A percentile compares a stretch with the other conserved stretches of the same genome.
These are phyloP conservation scores for Stichopus chloronotus DNA, from an alignment of 35 echinoderm and acorn worm species.

Conservation along the genomic window DNA sequence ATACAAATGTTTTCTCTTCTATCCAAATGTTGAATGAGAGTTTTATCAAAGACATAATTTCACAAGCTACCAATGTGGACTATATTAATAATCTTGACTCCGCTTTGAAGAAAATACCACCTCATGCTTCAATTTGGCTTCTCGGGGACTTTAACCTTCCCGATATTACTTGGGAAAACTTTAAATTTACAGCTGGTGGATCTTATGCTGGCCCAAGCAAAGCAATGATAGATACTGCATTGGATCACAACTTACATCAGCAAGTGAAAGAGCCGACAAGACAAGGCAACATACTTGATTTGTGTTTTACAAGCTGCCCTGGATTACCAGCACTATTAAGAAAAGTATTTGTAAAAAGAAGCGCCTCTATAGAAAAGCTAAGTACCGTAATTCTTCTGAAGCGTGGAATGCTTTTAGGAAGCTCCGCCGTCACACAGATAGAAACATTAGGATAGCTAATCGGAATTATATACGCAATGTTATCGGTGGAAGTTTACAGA, in stretches of 20 bases:
- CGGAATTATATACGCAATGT: constrained; percentile 41
- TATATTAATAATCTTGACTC: constrained; percentile 51
- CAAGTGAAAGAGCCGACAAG: constrained; percentile 60
- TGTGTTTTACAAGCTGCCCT: constrained; percentile 72
- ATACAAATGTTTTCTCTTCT: too few relatives aligned
- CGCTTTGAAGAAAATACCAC: constrained; percentile 64
- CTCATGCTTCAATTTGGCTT: constrained; percentile 71
- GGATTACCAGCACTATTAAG: constrained; percentile 58
- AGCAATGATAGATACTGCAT: constrained; percentile 70
- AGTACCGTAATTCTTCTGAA: neutral
- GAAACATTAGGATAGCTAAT: neutral
- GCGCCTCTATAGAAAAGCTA: constrained; percentile 53
- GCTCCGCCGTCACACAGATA: neutral
- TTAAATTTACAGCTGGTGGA: constrained; percentile 62
- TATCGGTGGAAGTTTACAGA: constrained; percentile 50
- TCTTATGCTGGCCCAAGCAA: constrained; percentile 71
- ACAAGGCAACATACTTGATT: constrained; percentile 63
- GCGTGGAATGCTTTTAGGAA: constrained; percentile 29
- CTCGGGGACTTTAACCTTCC: constrained; percentile 77
- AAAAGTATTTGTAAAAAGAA: constrained; percentile 61
- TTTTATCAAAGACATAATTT: too few relatives aligned
- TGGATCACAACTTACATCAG: constrained; percentile 61
- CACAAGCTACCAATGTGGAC: constrained; percentile 18
- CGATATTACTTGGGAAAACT: constrained; percentile 61
- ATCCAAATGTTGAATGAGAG: too few relatives aligned